These are phyloP conservation scores for Sander lucioperca DNA, from an alignment of 2,113 vertebrate species.

Conservation along the genomic window DNA sequence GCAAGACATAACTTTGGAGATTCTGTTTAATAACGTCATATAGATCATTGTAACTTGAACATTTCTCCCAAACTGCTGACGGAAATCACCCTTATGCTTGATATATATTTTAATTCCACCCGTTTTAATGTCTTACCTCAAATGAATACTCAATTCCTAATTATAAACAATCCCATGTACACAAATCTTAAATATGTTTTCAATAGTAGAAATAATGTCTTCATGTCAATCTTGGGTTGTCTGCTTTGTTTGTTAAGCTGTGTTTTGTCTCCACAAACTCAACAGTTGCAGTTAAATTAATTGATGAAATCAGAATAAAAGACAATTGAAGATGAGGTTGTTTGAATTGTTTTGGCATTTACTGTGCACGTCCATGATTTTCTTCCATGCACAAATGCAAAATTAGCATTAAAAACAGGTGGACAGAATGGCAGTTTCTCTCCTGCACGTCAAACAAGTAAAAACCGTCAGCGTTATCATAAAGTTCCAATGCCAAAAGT, in stretches of 20 bases:
- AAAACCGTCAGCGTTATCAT: background rate
- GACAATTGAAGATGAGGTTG: too few species aligned
- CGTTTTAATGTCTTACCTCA: background rate
- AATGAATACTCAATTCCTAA: background rate
- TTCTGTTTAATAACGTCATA: background rate
- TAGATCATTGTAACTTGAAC: background rate
- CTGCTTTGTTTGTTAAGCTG: background rate
- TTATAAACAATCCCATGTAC: background rate
- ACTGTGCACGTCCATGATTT: too few species aligned
- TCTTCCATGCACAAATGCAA: background rate
- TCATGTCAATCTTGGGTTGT: background rate
- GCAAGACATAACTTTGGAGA: background rate
- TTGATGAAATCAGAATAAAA: background rate
- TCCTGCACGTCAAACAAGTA: background rate
- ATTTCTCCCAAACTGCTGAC: background rate
- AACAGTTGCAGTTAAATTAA: background rate
- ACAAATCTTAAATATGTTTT: background rate
- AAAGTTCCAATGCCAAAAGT: background rate
- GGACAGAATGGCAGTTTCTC: background rate
- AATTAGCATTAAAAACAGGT: background rate
- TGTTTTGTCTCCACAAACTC: background rate
- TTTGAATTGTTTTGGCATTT: too few species aligned
- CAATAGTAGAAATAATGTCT: background rate
- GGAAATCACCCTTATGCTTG: background rate
- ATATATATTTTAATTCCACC: background rate